A percentile compares a stretch with the other conserved stretches of the same genome.
These are phyloP conservation scores for Drosophila truncata DNA, from an alignment of 1,140 invertebrate species.

Conservation along the genomic window DNA sequence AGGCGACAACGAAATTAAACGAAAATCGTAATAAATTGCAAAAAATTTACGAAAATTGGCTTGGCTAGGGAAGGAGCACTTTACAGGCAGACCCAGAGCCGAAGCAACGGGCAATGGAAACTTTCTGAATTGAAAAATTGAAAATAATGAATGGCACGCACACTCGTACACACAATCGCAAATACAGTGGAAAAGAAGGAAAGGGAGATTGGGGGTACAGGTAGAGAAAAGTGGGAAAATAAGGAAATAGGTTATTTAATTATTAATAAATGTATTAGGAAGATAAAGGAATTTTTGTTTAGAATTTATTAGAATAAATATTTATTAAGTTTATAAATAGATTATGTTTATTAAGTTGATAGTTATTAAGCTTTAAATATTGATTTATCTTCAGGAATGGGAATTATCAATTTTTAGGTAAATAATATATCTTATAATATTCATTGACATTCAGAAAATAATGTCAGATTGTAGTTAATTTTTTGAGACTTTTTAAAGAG, in stretches of 20 bases:
- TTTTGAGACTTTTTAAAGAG: not conserved
- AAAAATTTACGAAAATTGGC: conserved; percentile 79
- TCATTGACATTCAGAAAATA: not conserved
- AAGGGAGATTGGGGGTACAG: not conserved
- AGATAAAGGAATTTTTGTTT: not conserved
- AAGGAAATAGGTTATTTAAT: not conserved
- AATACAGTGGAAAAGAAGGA: not conserved
- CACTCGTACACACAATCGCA: conserved; percentile 21
- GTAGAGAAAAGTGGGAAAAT: not conserved
- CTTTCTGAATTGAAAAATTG: conserved; percentile 79
- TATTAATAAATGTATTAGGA: not conserved
- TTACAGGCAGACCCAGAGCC: conserved; percentile 14
- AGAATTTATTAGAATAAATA: too few species aligned
- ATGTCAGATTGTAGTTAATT: too few species aligned
- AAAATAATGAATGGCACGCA: conserved; percentile 78
- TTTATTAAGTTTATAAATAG: too few species aligned
- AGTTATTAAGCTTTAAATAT: too few species aligned
- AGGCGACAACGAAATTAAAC: conserved; percentile 68
- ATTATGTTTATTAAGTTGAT: too few species aligned
- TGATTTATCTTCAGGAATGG: too few species aligned
- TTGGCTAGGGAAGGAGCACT: conserved; percentile 35
- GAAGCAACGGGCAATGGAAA: conserved; percentile 54
- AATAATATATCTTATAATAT: not conserved
- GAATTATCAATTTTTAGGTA: too few species aligned
- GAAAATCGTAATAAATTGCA: conserved; percentile 81